phyloP scores from a whole-genome alignment of 2,113 vertebrate genomes.

The Varanus komodoensis region DNA sequence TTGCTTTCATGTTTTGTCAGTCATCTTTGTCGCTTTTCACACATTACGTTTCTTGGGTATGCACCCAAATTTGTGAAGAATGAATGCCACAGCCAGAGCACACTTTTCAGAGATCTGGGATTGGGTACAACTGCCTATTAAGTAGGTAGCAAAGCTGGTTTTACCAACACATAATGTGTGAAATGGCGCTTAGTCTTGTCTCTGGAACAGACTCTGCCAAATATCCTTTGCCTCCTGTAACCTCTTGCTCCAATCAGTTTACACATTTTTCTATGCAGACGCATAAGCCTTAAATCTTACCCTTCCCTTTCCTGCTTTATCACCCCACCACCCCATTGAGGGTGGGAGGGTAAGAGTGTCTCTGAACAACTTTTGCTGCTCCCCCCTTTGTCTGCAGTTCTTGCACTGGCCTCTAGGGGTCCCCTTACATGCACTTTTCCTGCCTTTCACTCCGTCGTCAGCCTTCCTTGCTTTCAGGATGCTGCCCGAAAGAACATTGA shows the following conservation, averaged over 20 bases:
- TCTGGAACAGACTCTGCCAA: slow-evolving; percentile 18
- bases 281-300: slow-evolving; percentile 75
- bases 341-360: neutral
- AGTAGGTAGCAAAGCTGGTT: neutral
- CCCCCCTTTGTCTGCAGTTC: neutral
- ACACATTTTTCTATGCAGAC: slow-evolving; percentile 77
- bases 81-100: neutral
- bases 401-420: slow-evolving; percentile 35
- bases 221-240: neutral
- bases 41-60: neutral
- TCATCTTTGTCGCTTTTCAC: neutral
- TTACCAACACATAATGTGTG: neutral
- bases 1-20: neutral
- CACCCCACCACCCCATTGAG: neutral
- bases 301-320: slow-evolving; percentile 13
- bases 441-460: slow-evolving; percentile 24
- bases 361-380: neutral
- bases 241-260: slow-evolving; percentile 54
- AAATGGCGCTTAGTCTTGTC: neutral
- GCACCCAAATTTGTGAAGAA: neutral
- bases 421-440: slow-evolving; percentile 5
- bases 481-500: slow-evolving; percentile 32
- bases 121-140: neutral
- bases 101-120: neutral
- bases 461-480: slow-evolving; percentile 40